Evolutionary conservation across 1,140 invertebrate species (phyloP), one percentile per base, ranked within the genome.

Genomic region (Cyclargus thomasi): DNA sequence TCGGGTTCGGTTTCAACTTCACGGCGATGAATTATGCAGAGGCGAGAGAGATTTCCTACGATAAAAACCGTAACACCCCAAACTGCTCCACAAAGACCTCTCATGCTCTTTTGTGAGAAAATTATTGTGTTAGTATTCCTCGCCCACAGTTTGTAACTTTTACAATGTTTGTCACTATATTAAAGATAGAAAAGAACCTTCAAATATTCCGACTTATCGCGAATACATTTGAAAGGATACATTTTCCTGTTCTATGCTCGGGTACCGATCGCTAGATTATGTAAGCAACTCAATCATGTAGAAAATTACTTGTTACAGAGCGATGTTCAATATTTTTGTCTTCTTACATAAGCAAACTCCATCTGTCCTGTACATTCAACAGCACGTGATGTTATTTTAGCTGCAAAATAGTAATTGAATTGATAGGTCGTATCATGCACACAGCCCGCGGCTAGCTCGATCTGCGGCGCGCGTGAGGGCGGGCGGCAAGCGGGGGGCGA

Each of bases 1-100:
- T 90, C 85, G 76, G 85, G 83, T 90, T 90, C 79, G 87, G 82
- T 90, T 90, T 90, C 85, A 88, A 90, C 87, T 90, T 86, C 85
- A 87, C 82, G 82, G 80, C 82, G 81, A 90, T 90, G 85, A 88
- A 90, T 90, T 88, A 90, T 90, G 85, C 85, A 87, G 81, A 86
- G 76, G 85, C 83, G 76, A 85, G 83, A 86, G 80, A 85, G 85
- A 90, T 90, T 88, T 88, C 81, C 81, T 81, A 71, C 78, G 85
- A 90, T 88, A 87, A 87, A 90, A 87, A 79, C 88, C 83, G 82
- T 83, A 88, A 83, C 82, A 79, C 80, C 79, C 83, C 78, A 85
- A 83, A 90, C 79, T 83, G 76, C 78, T 85, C 79, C 81, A 80
- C 82, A 86, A 85, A 81, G 77, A 79, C 73, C 73, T 77, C 73